A percentile compares a stretch with the other conserved stretches of the same genome.
Evolutionary conservation across 2,797 vertebrate species (phyloP).

Genomic region (Rhadinocentrus ornatus): DNA sequence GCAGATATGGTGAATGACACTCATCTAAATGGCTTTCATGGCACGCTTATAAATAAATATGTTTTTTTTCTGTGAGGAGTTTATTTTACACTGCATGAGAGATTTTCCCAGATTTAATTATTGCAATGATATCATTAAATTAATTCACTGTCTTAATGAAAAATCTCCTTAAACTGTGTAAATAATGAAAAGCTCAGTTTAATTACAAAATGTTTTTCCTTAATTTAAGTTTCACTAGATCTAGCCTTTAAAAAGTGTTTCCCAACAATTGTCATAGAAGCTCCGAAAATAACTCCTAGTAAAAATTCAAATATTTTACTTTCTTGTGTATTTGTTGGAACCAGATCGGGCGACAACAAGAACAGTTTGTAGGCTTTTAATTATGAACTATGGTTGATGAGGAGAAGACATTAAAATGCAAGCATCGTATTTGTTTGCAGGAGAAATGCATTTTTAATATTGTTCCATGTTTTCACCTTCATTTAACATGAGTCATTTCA

Average conservation of each 20-base stretch:
- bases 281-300: not conserved
- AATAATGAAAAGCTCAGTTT: not conserved
- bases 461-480: conserved; percentile 57
- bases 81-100: not conserved
- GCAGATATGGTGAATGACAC: conserved; percentile 21
- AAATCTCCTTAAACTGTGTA: not conserved
- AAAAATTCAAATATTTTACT: not conserved
- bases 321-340: not conserved
- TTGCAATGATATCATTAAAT: not conserved
- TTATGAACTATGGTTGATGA: not conserved
- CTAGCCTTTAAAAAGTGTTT: too few species aligned
- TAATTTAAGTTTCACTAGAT: too few species aligned
- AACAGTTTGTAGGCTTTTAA: conserved; percentile 18
- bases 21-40: conserved; percentile 28
- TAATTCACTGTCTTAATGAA: not conserved
- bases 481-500: conserved; percentile 77
- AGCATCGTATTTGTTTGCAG: conserved; percentile 38
- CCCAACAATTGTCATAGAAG: too few species aligned
- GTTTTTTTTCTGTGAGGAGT: not conserved
- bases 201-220: not conserved
- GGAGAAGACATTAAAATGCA: conserved; percentile 18
- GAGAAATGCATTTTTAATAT: conserved; percentile 57
- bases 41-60: not conserved
- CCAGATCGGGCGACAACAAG: not conserved
- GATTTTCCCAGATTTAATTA: not conserved